Evolutionary conservation across 2,888 invertebrate species (phyloP), one percentile per base, ranked within the genome.

Genomic region (Scaeva pyrastri): DNA sequence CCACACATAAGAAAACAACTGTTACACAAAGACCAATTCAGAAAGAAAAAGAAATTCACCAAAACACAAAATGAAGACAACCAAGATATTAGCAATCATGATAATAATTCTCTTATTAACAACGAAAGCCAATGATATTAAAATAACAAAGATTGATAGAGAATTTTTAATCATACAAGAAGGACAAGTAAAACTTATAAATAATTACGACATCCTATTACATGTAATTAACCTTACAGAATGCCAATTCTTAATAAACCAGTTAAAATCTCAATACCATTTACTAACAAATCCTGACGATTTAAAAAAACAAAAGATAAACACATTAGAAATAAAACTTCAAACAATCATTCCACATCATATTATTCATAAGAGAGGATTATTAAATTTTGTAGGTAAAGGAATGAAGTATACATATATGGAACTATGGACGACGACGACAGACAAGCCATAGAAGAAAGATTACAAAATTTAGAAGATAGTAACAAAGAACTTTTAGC

Each of bases 351-450:
- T 60, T 2, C 39, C 60, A 60, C 60, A 56, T 16, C 56, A 56
- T 16, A 16, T 56, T 56, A 56, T 56, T 16, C 56, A 56, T 56
- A 56, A 56, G 36, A n/a, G n/a, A n/a, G n/a, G n/a, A n/a, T n/a
- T n/a, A n/a, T n/a, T n/a, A n/a, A n/a, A n/a, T n/a, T n/a, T 56
- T 31, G 14, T 45, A 56, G 55, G 43, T 11, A 41, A 52, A 23
- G 70, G 19, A 19, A 55, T 70, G 55, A 55, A 70, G n/a, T n/a
- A n/a, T 70, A 41, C 41, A 36, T 70, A 41, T 70, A 70, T 12
- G 41, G 70, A 70, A 70, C 52, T 5, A 70, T 70, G 70, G 55
- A 70, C 41, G 70, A 70, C 31, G 55, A 70, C 23, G 52, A 70
- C 39, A 14, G 52, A 52, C 14, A 52, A 68, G 55, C 36, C 39